phyloP scores from a whole-genome alignment of 2,113 vertebrate genomes.

The Oenanthe oenanthe region DNA sequence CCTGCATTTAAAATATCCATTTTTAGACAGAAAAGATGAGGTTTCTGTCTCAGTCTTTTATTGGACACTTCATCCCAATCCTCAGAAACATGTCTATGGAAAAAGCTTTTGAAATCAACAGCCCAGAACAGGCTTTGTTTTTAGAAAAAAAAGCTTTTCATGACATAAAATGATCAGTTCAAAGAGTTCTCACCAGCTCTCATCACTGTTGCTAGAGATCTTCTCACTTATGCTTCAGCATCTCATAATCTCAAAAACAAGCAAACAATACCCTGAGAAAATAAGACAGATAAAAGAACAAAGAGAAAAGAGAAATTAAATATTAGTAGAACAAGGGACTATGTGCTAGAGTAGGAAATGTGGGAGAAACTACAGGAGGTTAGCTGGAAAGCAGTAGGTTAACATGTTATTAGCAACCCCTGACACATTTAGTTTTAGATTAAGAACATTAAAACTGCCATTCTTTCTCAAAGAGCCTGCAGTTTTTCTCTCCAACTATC shows the following conservation, averaged over 20 bases:
- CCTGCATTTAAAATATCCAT: background rate
- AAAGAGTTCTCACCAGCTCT: background rate
- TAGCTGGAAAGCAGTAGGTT: background rate
- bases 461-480: background rate
- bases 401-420: background rate
- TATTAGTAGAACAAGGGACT: background rate
- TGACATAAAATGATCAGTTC: background rate
- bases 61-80: background rate
- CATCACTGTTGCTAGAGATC: background rate
- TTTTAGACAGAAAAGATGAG: background rate
- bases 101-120: background rate
- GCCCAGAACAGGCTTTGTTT: background rate
- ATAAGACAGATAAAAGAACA: background rate
- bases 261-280: background rate
- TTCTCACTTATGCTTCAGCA: background rate
- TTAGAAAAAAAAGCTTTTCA: background rate
- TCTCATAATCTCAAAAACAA: background rate
- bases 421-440: background rate
- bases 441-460: background rate
- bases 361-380: background rate
- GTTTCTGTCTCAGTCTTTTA: background rate
- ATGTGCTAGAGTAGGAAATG: background rate
- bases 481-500: background rate
- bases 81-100: background rate
- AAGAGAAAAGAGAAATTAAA: background rate